phyloP scores from a whole-genome alignment of 2,888 invertebrate species.

The Cerceris ruficornis region DNA sequence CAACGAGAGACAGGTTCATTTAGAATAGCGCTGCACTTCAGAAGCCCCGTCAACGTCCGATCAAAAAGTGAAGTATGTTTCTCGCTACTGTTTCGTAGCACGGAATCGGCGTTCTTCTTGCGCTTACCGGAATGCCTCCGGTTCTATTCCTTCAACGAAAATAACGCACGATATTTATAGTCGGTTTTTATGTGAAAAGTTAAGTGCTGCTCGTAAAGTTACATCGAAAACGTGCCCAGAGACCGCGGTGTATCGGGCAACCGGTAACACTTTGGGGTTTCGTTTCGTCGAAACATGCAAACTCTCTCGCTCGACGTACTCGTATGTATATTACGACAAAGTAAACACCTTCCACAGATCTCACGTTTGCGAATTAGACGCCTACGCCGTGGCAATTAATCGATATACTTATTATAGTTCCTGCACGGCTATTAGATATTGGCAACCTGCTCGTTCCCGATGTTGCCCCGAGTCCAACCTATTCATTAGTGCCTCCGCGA shows the following conservation, averaged over 20 bases:
- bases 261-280: slow-evolving; percentile 22
- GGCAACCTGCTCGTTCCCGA: neutral
- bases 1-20: too few relatives aligned
- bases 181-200: slow-evolving; percentile 69
- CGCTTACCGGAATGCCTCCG: slow-evolving; percentile 44
- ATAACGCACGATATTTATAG: slow-evolving; percentile 72
- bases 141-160: slow-evolving; percentile 66
- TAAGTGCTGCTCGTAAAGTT: slow-evolving; percentile 71
- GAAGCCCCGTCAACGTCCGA: slow-evolving; percentile 22
- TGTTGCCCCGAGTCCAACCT: neutral
- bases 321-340: neutral
- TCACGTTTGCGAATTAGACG: too few relatives aligned
- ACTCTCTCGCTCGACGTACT: neutral
- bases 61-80: slow-evolving; percentile 53
- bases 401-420: too few relatives aligned
- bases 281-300: slow-evolving; percentile 18
- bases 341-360: too few relatives aligned
- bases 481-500: slow-evolving; percentile 25
- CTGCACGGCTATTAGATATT: neutral
- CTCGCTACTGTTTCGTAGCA: slow-evolving; percentile 36
- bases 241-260: slow-evolving; percentile 22
- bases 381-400: too few relatives aligned
- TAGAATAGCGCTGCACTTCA: too few relatives aligned
- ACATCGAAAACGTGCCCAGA: slow-evolving; percentile 61
- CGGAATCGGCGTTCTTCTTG: slow-evolving; percentile 35